phyloP scores from a whole-genome alignment of 2,888 invertebrate genomes.

The Cistogaster globosa region DNA sequence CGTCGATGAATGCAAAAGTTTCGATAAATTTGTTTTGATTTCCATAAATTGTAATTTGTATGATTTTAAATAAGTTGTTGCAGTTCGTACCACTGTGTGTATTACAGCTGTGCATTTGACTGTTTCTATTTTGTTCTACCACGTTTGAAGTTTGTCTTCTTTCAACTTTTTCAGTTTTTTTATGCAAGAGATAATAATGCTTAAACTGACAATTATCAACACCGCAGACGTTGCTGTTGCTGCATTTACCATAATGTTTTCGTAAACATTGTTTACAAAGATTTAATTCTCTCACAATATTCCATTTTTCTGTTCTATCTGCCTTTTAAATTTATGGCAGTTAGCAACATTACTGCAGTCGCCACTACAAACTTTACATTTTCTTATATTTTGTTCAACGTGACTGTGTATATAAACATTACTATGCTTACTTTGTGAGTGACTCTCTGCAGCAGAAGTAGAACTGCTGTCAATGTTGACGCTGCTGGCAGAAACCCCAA shows the following conservation, averaged over 20 bases:
- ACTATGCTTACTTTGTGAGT: background rate
- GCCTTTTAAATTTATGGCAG: constrained; percentile 9
- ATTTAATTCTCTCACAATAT: constrained; percentile 28
- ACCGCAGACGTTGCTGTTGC: background rate
- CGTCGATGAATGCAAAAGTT: background rate
- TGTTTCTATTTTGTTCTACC: background rate
- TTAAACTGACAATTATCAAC: background rate
- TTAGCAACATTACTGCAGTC: constrained; percentile 24
- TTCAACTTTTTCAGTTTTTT: background rate
- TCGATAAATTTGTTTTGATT: background rate
- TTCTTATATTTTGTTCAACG: constrained; percentile 3
- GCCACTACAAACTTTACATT: constrained; percentile 4
- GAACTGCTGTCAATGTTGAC: background rate
- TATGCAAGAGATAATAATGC: background rate
- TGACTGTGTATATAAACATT: constrained; percentile 36
- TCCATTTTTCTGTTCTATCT: constrained; percentile 10
- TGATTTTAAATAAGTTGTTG: background rate
- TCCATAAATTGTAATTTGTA: background rate
- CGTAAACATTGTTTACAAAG: constrained; percentile 34
- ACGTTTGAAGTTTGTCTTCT: background rate
- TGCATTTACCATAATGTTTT: constrained; percentile 27
- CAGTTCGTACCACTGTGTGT: background rate
- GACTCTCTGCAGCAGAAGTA: background rate
- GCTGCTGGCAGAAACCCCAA: constrained; percentile 41
- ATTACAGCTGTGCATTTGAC: background rate